Conservation (phyloP, 2,113 vertebrate species). For the Natator depressus region DNA sequence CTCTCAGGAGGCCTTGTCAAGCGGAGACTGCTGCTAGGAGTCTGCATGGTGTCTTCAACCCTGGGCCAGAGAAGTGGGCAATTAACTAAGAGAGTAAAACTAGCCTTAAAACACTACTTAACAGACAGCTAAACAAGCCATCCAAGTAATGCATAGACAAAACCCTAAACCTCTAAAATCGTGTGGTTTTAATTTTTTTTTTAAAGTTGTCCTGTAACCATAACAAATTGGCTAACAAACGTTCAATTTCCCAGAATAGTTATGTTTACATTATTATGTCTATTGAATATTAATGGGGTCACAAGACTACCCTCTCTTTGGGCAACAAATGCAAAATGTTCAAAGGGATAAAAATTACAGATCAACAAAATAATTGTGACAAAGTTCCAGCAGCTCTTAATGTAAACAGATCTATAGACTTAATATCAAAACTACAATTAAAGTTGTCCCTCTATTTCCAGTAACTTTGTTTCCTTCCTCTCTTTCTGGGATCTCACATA, state of each 20-base stretch:
- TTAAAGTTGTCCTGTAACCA: not conserved
- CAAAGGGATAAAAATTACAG: conserved; percentile 48
- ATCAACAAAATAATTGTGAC: conserved; percentile 31
- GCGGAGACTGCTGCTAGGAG: not conserved
- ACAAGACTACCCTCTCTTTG: not conserved
- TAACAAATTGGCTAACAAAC: not conserved
- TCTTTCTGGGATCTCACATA: conserved; percentile 40
- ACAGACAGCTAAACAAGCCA: not conserved
- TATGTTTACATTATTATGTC: conserved; percentile 14
- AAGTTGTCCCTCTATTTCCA: too few species aligned
- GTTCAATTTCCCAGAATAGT: not conserved
- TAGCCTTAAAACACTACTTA: not conserved
- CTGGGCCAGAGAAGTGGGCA: not conserved
- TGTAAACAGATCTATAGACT: not conserved
- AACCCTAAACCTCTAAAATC: not conserved
- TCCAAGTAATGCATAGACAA: not conserved
- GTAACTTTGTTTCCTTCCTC: conserved; percentile 63
- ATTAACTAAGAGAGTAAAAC: not conserved
- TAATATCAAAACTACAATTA: too few species aligned
- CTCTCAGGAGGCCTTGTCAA: not conserved
- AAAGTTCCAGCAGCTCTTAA: conserved; percentile 46
- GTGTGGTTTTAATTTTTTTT: not conserved
- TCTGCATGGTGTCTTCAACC: not conserved
- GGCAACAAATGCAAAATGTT: conserved; percentile 42
- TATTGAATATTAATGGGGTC: not conserved